Evolutionary conservation across 2,113 vertebrate genomes (phyloP).

Genomic region (Recurvirostra avosetta): DNA sequence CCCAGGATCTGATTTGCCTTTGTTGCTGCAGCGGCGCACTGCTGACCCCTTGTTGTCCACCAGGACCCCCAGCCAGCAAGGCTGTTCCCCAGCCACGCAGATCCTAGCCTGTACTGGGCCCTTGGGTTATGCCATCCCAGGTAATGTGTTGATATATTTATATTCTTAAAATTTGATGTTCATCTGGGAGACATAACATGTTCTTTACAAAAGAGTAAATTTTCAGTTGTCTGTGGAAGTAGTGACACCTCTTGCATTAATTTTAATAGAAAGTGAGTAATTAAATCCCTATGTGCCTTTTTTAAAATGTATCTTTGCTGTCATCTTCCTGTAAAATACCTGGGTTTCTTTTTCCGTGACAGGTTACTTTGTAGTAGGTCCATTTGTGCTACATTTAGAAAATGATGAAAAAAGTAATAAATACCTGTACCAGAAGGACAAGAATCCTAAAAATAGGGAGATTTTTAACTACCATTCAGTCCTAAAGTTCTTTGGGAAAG

Average conservation of each 20-base stretch:
- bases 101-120: not conserved
- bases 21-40: not conserved
- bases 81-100: not conserved
- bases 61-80: not conserved
- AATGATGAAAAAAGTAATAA: not conserved
- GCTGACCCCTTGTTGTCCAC: not conserved
- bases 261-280: constrained; percentile 11
- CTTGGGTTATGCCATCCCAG: not conserved
- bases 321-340: not conserved
- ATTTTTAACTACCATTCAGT: not conserved
- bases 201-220: not conserved
- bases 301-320: constrained; percentile 2
- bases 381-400: constrained; percentile 20
- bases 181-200: not conserved
- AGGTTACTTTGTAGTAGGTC: constrained; percentile 11
- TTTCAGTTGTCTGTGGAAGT: not conserved
- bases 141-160: not conserved
- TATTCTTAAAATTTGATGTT: not conserved
- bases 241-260: not conserved
- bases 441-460: not conserved
- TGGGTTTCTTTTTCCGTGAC: constrained; percentile 16
- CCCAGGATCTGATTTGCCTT: not conserved
- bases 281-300: not conserved
- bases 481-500: not conserved
- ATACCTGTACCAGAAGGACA: not conserved